Percentiles rank a stretch among this genome's conserved stretches.
Conservation (phyloP, 2,113 vertebrate species). For the Maccullochella peelii region DNA sequence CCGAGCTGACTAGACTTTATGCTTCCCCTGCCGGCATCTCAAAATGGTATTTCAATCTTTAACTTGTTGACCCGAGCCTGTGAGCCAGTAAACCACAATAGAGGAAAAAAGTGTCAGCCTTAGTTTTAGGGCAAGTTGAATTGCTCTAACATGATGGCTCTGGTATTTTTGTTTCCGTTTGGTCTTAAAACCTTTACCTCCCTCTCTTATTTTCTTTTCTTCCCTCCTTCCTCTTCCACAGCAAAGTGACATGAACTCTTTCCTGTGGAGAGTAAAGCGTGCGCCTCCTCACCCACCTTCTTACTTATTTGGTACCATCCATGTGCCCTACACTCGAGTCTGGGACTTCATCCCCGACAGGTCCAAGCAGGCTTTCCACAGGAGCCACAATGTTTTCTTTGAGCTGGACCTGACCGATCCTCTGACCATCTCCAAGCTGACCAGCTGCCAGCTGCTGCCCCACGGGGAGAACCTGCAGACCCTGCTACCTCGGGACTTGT, state of each 20-base stretch:
- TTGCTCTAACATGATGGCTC: conserved; percentile 24
- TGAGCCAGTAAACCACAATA: conserved; percentile 61
- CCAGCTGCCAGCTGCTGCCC: conserved; percentile 96
- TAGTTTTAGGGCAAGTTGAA: conserved; percentile 21
- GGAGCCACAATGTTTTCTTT: conserved; percentile 92
- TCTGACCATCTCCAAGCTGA: conserved; percentile 94
- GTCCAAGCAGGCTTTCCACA: conserved; percentile 93
- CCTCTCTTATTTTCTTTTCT: background rate
- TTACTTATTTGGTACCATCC: conserved; percentile 97
- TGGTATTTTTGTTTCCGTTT: conserved; percentile 48
- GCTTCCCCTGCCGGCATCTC: conserved; percentile 30
- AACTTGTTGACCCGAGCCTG: conserved; percentile 58
- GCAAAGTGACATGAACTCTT: conserved; percentile 97
- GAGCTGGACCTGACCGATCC: conserved; percentile 97
- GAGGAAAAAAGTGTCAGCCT: conserved; percentile 48
- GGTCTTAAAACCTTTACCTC: conserved; percentile 7
- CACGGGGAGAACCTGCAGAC: conserved; percentile 95
- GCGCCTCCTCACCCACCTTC: conserved; percentile 90
- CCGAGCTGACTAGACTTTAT: conserved; percentile 36
- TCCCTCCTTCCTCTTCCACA: conserved; percentile 56
- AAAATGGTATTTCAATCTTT: conserved; percentile 57
- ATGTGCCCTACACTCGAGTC: conserved; percentile 96
- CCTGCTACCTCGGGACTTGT: conserved; percentile 92
- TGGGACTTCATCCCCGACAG: conserved; percentile 96
- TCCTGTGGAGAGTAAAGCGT: conserved; percentile 93